phyloP scores from a whole-genome alignment of 2,888 invertebrate species.

The Girardia tigrina region DNA sequence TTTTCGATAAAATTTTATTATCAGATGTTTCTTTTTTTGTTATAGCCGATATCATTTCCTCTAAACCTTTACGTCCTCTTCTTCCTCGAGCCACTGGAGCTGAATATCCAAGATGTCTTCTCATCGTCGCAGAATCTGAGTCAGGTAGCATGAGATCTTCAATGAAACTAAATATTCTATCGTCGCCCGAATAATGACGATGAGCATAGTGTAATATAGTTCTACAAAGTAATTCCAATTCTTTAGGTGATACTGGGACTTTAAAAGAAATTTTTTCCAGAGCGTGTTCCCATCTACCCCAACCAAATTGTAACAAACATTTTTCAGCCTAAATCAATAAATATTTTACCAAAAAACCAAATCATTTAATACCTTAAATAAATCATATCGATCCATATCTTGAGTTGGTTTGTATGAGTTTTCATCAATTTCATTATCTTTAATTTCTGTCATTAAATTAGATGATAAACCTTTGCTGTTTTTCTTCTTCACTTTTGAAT shows the following conservation, averaged over 20 bases:
- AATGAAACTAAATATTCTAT: slow-evolving; percentile 88
- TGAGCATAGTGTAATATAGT: slow-evolving; percentile 87
- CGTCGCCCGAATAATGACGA: slow-evolving; percentile 87
- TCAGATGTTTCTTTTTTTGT: neutral
- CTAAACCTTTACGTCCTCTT: slow-evolving; percentile 11
- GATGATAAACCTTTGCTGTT: slow-evolving; percentile 44
- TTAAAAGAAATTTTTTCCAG: slow-evolving; percentile 78
- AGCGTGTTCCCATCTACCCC: slow-evolving; percentile 94
- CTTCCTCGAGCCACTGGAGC: slow-evolving; percentile 34
- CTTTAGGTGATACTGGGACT: slow-evolving; percentile 72
- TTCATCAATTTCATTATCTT: slow-evolving; percentile 31
- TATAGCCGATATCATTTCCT: slow-evolving; percentile 1
- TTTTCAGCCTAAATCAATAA: slow-evolving; percentile 78
- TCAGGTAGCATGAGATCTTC: slow-evolving; percentile 73
- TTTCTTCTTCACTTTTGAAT: slow-evolving; percentile 36
- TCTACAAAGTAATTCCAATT: slow-evolving; percentile 89
- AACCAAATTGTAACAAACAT: slow-evolving; percentile 62
- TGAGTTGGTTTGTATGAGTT: neutral
- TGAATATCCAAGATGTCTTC: slow-evolving; percentile 30
- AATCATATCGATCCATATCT: slow-evolving; percentile 52
- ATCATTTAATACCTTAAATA: slow-evolving; percentile 61
- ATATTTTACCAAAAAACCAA: slow-evolving; percentile 51
- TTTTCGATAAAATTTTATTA: neutral
- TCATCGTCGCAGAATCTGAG: slow-evolving; percentile 59
- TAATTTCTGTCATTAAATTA: slow-evolving; percentile 62